A percentile compares a stretch with the other conserved stretches of the same genome.
phyloP scores from a whole-genome alignment of 2,888 invertebrate species.

The Lasioglossum zephyrum region DNA sequence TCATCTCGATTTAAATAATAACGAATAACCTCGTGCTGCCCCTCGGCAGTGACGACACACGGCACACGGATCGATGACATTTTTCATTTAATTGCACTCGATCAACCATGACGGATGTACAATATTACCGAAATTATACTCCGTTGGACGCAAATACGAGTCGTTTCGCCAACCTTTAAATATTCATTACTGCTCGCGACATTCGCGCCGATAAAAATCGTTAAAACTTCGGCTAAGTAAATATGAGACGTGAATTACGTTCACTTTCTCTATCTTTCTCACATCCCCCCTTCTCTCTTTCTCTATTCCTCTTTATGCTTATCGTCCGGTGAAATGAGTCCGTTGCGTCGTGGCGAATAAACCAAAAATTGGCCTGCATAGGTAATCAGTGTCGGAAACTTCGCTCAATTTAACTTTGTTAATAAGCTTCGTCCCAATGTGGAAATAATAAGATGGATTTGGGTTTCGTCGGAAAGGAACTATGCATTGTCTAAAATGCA shows the following conservation, averaged over 20 bases:
- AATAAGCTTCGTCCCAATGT: slow-evolving; percentile 57
- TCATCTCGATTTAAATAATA: slow-evolving; percentile 29
- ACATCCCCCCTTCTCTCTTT: neutral
- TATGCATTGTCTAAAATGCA: neutral
- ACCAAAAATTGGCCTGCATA: slow-evolving; percentile 48
- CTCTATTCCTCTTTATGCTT: slow-evolving; percentile 6
- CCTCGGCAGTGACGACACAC: neutral
- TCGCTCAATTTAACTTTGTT: slow-evolving; percentile 70
- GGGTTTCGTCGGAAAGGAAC: neutral
- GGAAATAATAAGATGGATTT: slow-evolving; percentile 39
- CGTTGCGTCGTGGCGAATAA: slow-evolving; percentile 18
- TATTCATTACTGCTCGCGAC: slow-evolving; percentile 15
- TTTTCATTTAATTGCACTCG: slow-evolving; percentile 31
- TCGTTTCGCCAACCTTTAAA: slow-evolving; percentile 20
- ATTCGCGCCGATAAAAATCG: neutral
- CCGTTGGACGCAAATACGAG: neutral
- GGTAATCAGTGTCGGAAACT: slow-evolving; percentile 63
- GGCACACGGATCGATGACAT: neutral
- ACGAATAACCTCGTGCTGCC: slow-evolving; percentile 7
- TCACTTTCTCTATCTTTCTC: neutral
- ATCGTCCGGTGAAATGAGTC: slow-evolving; percentile 36
- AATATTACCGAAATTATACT: slow-evolving; percentile 31
- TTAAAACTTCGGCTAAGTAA: slow-evolving; percentile 33
- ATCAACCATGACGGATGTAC: neutral
- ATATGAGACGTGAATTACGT: slow-evolving; percentile 19